Evolutionary conservation across 2,888 invertebrate genomes (phyloP).

Genomic region (Oscheius sp.): DNA sequence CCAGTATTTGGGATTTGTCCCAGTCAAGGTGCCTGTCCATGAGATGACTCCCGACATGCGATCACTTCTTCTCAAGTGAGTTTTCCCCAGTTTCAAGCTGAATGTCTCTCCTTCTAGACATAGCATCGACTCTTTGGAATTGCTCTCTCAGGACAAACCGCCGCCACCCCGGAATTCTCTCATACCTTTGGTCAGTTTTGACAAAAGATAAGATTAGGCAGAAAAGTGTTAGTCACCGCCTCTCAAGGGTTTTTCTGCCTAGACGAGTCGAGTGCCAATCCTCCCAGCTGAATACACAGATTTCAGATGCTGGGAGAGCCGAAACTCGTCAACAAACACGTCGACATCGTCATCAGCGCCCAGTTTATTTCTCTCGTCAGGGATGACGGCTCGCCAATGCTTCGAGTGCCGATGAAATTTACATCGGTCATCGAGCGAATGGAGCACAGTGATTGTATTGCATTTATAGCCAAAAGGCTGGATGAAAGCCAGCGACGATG

Average conservation of each 20-base stretch:
- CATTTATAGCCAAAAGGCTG: constrained; percentile 22
- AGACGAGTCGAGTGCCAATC: too few species aligned
- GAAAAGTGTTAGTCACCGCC: not conserved
- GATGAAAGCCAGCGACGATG: constrained; percentile 22
- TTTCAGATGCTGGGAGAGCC: constrained; percentile 24
- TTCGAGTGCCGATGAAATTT: constrained; percentile 27
- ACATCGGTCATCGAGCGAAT: constrained; percentile 22
- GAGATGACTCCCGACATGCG: constrained; percentile 26
- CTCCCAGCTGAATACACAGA: too few species aligned
- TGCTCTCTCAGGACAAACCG: not conserved
- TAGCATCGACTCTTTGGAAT: constrained; percentile 3
- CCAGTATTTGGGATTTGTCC: constrained; percentile 21
- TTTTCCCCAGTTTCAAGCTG: not conserved
- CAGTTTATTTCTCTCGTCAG: constrained; percentile 7
- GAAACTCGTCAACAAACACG: not conserved
- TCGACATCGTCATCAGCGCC: constrained; percentile 20
- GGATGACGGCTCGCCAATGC: constrained; percentile 18
- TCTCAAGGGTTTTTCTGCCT: too few species aligned
- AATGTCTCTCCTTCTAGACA: not conserved
- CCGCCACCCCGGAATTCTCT: constrained; percentile 7
- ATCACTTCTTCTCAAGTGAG: constrained; percentile 2
- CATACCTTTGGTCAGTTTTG: constrained; percentile 13
- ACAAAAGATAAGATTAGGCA: not conserved
- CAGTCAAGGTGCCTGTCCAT: constrained; percentile 16
- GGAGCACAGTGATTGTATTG: constrained; percentile 1